Conservation (phyloP, 2,113 vertebrate species). For the Petrocephalus microphthalmus region DNA sequence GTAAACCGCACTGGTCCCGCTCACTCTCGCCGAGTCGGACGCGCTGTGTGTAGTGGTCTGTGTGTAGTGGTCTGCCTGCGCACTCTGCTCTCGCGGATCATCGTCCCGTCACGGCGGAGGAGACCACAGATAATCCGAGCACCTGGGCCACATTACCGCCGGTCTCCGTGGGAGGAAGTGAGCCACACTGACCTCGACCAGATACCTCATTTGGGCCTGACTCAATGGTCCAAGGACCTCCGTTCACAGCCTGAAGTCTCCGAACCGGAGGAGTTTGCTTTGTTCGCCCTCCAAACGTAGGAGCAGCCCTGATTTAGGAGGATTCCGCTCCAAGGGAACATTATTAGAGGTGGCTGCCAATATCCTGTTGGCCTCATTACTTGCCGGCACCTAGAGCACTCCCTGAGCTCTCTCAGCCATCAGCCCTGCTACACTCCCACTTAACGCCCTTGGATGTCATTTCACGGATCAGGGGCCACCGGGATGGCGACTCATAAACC, state of each 20-base stretch:
- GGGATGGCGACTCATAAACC: conserved; percentile 30
- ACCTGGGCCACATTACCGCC: neutral
- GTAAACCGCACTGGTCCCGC: conserved; percentile 19
- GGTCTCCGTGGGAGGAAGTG: neutral
- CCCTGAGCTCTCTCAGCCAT: conserved; percentile 42
- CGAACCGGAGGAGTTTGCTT: neutral
- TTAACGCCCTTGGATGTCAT: conserved; percentile 49
- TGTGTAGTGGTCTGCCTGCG: conserved; percentile 5
- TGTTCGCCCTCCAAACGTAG: neutral
- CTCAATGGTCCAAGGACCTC: neutral
- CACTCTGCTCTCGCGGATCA: neutral
- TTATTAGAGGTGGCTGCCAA: neutral
- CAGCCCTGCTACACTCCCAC: conserved; percentile 45
- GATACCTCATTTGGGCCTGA: neutral
- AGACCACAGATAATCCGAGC: neutral
- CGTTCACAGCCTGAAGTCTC: neutral
- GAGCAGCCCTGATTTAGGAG: neutral
- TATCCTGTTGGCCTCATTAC: conserved; percentile 19
- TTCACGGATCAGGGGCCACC: conserved; percentile 55
- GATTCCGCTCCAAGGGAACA: neutral
- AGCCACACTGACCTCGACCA: neutral
- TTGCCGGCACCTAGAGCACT: conserved; percentile 42
- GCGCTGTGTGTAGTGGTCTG: neutral
- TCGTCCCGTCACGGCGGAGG: neutral
- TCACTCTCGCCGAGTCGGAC: neutral